Conservation (phyloP, 2,113 vertebrate genomes). For the Calonectris borealis region DNA sequence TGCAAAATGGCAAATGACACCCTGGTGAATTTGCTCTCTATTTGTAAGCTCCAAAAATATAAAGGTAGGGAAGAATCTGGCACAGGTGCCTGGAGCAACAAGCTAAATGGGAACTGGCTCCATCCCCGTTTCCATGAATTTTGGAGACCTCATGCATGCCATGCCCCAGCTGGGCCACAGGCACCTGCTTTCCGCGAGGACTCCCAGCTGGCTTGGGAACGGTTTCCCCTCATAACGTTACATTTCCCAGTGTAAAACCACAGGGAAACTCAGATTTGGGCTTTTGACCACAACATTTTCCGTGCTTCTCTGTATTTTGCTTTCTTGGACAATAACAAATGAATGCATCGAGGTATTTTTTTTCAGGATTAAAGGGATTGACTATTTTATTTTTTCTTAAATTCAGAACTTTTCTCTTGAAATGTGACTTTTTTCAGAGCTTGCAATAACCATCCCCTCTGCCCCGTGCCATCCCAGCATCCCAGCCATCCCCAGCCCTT, state of each 20-base stretch:
- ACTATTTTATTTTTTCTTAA: too few relatives aligned
- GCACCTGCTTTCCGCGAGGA: background rate
- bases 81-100: background rate
- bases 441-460: background rate
- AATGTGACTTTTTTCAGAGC: background rate
- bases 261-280: background rate
- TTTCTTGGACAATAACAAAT: background rate
- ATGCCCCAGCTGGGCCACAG: background rate
- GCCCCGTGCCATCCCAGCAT: background rate
- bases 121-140: background rate
- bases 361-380: background rate
- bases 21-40: background rate
- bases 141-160: accelerated
- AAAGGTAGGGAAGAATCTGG: background rate
- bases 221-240: accelerated
- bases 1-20: background rate
- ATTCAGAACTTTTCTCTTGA: background rate
- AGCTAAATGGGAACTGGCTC: background rate
- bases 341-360: accelerated
- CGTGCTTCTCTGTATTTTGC: background rate
- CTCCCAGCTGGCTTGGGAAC: background rate
- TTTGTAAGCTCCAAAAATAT: background rate
- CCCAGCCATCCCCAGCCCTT: background rate
- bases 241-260: background rate
- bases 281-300: background rate